Base-by-base conservation (phyloP, 2,888 invertebrate genomes). In the Andrena praecox region DNA sequence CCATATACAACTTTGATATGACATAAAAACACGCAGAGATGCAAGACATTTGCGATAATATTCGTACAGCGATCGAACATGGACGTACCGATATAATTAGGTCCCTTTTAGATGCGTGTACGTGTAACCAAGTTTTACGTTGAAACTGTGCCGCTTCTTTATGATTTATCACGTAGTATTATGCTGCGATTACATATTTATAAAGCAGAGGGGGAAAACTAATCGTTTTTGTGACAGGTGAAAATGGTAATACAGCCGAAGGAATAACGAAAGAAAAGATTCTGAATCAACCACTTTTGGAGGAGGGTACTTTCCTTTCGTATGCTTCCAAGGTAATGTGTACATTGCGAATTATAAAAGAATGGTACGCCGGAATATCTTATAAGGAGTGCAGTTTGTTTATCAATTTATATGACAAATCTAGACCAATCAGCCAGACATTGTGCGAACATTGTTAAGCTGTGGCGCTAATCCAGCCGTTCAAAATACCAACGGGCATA, bases 391-490 rank as follows among this genome's bases (percentile, higher is more conserved):
- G 20, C 42, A 31, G 64, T 16, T 2, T 1, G 12, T 6, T 5
- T 27, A 80, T 78, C 31, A 24, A 16, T 72, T 56, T 62, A 2
- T 29, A 50, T 67, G 16, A 56, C 56, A 68, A 62, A 20, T 71
- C 52, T 85, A 95, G 95, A 90, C 94, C 60, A 95, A 95, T 80
- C 94, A 95, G 87, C 93, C 94, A 54, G 96, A 96, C 90, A 95
- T 95, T 69, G 95, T 96, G 10, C 91, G 96, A 82, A 95, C 95
- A 5, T 92, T 96, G 48, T 91, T 96, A 67, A 94, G 95, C 54
- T 94, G 95, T 75, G 96, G 96, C 4, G 95, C 95, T 24, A 95
- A 96, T 91, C 95, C 96, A 20, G 94, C 95, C 20, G 92, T 96
- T 54, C 95, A 95, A 85, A 95, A 96, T 91, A 91, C 91, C 35